Base-by-base conservation (phyloP, 2,113 vertebrate species). In the Callospermophilus lateralis region DNA sequence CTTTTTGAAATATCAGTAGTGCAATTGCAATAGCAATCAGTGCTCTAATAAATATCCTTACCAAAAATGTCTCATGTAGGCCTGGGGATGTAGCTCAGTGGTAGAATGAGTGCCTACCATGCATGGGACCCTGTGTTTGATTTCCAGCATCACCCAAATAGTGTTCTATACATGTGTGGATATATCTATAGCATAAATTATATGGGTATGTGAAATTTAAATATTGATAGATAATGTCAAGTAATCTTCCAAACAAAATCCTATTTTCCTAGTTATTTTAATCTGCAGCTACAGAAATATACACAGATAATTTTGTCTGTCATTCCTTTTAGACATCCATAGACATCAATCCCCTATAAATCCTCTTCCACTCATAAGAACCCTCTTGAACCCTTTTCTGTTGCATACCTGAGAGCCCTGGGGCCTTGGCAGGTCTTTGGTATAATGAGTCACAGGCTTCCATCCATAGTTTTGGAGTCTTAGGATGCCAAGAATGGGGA, bases 41-140 rank as follows among this genome's bases (percentile, higher is more conserved):
- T n/a, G n/a, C 32, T 68, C 11, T 42, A 85, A 85, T 92, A 95
- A 96, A 92, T 74, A 45, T 65, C 67, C 48, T 53, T 34, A 70
- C n/a, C 26, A 48, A 76, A 89, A 89, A 61, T n/a, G 80, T n/a
- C 53, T 95, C 22, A 15, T 51, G 45, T 48, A 77, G 37, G 55
- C 4, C 39, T 48, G 19, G 53, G 53, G 48, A 88, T 61, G 53
- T 32, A 74, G 37, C 53, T n/a, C 87, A 65, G 34, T 28, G 55
- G 15, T n/a, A 89, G 70, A 77, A 10, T 73, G 61, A n/a, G 6
- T n/a, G 30, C 39, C 28, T n/a, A 63, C 8, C 19, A 28, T 63
- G 86, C 45, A 4, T 20, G 76, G 9, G 48, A 55, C 8, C 37
- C 72, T 65, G 55, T 8, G 55, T 76, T 92, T 48, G 16, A 65